These are phyloP conservation scores for Aegithalos caudatus DNA, from an alignment of 2,113 vertebrate species.

Conservation along the genomic window DNA sequence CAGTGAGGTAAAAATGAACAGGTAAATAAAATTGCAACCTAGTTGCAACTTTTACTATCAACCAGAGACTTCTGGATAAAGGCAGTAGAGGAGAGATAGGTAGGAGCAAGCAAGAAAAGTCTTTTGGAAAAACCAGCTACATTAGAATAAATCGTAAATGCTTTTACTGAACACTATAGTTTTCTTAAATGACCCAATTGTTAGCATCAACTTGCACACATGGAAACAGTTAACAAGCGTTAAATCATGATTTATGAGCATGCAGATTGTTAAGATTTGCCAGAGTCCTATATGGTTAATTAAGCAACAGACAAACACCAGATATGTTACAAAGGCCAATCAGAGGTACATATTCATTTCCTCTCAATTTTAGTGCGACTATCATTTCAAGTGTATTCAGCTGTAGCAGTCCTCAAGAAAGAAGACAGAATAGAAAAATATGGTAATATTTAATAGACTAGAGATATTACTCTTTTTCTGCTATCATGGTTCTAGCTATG, in stretches of 20 bases:
- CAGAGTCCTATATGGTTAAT: conserved; percentile 50
- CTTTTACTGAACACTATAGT: conserved; percentile 52
- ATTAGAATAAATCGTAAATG: conserved; percentile 32
- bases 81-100: conserved; percentile 33
- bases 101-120: conserved; percentile 42
- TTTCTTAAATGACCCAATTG: conserved; percentile 43
- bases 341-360: conserved; percentile 59
- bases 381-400: conserved; percentile 66
- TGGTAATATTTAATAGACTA: conserved; percentile 43
- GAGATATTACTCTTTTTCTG: conserved; percentile 40
- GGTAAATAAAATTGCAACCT: conserved; percentile 10
- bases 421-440: conserved; percentile 65
- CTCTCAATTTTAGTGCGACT: conserved; percentile 57
- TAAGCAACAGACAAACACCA: conserved; percentile 53
- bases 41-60: conserved; percentile 29
- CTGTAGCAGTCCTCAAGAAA: conserved; percentile 68
- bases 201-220: conserved; percentile 63
- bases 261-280: conserved; percentile 50
- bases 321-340: conserved; percentile 61
- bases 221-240: conserved; percentile 60
- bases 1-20: conserved; percentile 14
- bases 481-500: conserved; percentile 48
- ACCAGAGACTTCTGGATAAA: conserved; percentile 41
- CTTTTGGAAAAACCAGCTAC: conserved; percentile 44
- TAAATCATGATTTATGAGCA: conserved; percentile 51